phyloP scores from a whole-genome alignment of 2,113 vertebrate species.

The Oncorhynchus masou region DNA sequence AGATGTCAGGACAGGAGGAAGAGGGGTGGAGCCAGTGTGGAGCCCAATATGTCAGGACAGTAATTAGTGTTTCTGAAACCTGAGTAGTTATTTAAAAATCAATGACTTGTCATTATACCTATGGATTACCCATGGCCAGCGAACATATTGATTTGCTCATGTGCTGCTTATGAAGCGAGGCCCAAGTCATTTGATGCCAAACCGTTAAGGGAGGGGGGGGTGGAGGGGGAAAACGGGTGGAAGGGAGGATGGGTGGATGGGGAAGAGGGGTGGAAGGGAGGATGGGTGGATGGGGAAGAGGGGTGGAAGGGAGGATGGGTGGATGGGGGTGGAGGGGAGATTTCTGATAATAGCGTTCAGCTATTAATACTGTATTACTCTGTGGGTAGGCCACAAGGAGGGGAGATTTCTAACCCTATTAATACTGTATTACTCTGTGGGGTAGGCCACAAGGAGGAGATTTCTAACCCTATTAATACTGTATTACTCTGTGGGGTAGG shows the following conservation, averaged over 20 bases:
- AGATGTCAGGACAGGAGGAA: slow-evolving; percentile 15
- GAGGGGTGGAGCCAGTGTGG: slow-evolving; percentile 7
- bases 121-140: slow-evolving; percentile 39
- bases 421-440: no score
- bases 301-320: no score
- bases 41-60: background rate
- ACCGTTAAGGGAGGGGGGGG: background rate
- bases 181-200: background rate
- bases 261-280: no score
- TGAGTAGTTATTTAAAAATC: slow-evolving; percentile 65
- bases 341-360: no score
- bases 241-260: no score
- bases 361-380: background rate
- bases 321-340: no score
- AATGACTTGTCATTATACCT: slow-evolving; percentile 56
- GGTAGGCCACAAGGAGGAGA: no score
- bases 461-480: no score
- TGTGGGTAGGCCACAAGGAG: no score
- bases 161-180: slow-evolving; percentile 48
- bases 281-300: no score
- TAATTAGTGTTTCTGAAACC: slow-evolving; percentile 65
- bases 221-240: background rate
- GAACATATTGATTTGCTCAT: slow-evolving; percentile 44
- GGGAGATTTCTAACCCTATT: no score
- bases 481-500: no score